Evolutionary conservation across 2,888 invertebrate species (phyloP).

Genomic region (Melipona beecheii): DNA sequence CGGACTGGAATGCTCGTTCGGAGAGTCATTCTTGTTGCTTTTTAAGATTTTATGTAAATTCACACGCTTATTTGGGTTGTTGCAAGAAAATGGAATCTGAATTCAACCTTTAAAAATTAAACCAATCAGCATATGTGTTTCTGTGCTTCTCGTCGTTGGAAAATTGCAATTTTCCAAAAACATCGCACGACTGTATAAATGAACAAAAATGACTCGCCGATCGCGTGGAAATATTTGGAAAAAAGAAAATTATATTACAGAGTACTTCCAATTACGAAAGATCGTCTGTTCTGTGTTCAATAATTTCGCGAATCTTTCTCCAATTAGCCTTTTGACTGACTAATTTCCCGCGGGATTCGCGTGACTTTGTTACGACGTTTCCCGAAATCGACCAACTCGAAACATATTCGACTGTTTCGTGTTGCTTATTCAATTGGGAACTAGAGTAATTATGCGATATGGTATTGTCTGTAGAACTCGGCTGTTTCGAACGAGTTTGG

Average conservation of each 20-base stretch:
- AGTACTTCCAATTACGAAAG: background rate
- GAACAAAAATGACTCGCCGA: background rate
- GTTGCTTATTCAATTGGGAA: slow-evolving; percentile 17
- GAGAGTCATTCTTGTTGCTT: background rate
- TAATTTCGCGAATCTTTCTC: background rate
- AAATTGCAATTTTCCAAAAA: background rate
- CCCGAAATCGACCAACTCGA: background rate
- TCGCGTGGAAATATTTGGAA: background rate
- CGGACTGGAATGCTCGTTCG: background rate
- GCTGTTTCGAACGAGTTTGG: background rate
- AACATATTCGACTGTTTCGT: background rate
- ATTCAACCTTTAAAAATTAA: background rate
- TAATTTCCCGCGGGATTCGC: background rate
- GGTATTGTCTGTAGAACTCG: background rate
- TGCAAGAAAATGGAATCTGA: too few species aligned
- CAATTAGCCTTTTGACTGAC: background rate
- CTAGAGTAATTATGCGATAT: slow-evolving; percentile 19
- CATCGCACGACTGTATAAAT: too few species aligned
- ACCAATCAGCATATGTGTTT: background rate
- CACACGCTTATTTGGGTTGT: background rate
- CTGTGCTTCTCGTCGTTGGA: background rate
- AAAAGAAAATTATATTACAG: background rate
- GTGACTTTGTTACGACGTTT: background rate
- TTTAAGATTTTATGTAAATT: background rate
- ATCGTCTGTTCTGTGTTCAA: background rate